Percentiles rank a stretch among this genome's conserved stretches.
Conservation (phyloP, 2,797 vertebrate species). For the Vultur gryphus region DNA sequence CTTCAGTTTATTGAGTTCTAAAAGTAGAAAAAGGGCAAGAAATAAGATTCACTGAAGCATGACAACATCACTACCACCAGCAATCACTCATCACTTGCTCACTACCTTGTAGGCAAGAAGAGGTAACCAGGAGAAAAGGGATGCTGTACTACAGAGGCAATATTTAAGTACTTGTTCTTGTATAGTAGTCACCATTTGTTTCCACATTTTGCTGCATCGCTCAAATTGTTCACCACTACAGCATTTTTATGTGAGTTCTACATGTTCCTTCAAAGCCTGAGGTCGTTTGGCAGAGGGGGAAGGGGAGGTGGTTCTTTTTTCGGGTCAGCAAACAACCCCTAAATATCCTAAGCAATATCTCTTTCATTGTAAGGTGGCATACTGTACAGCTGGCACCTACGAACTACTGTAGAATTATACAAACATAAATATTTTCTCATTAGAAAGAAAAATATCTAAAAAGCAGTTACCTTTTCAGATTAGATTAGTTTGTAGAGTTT, state of each 20-base stretch:
- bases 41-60: background rate
- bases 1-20: background rate
- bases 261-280: background rate
- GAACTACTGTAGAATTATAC: background rate
- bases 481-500: background rate
- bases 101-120: background rate
- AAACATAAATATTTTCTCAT: background rate
- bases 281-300: rapidly evolving
- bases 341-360: background rate
- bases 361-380: background rate
- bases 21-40: background rate
- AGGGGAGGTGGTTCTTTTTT: background rate
- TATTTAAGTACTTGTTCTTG: background rate
- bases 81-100: background rate
- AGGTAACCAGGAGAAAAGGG: background rate
- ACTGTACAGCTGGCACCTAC: background rate
- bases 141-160: background rate
- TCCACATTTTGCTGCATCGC: background rate
- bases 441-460: background rate
- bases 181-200: background rate
- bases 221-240: background rate
- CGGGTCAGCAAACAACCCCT: background rate
- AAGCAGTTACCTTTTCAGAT: background rate
- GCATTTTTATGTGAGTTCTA: background rate
- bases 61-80: background rate